A percentile compares a stretch with the other conserved stretches of the same genome.
These are phyloP conservation scores for Eupithecia abbreviata DNA, from an alignment of 2,888 invertebrate species.

Conservation along the genomic window DNA sequence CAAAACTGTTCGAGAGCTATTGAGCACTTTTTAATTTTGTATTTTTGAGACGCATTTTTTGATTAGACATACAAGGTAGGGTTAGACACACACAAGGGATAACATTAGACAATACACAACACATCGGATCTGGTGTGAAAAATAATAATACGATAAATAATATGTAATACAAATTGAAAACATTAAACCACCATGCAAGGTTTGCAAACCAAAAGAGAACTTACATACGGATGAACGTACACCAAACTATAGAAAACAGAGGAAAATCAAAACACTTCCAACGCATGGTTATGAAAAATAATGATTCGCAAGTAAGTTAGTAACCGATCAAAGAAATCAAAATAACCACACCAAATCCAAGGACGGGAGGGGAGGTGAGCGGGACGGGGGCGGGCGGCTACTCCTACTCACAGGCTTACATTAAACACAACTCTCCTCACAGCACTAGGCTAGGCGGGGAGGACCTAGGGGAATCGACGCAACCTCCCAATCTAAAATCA, in stretches of 20 bases:
- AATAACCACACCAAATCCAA: slow-evolving; percentile 84
- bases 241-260: slow-evolving; percentile 71
- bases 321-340: slow-evolving; percentile 74
- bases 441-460: background rate
- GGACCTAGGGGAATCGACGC: background rate
- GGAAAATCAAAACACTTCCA: slow-evolving; percentile 84
- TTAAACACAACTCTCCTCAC: background rate
- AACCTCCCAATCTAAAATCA: slow-evolving; percentile 59
- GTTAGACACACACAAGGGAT: slow-evolving; percentile 95
- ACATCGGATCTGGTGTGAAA: slow-evolving; percentile 85
- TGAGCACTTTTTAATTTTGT: slow-evolving; percentile 72
- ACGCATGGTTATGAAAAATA: slow-evolving; percentile 75
- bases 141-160: slow-evolving; percentile 58
- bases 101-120: slow-evolving; percentile 96
- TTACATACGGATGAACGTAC: slow-evolving; percentile 60
- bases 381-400: slow-evolving; percentile 80
- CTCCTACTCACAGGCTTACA: slow-evolving; percentile 61
- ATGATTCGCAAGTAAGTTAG: slow-evolving; percentile 69
- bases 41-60: slow-evolving; percentile 73
- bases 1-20: slow-evolving; percentile 71
- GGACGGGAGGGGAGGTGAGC: slow-evolving; percentile 82
- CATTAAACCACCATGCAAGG: slow-evolving; percentile 78
- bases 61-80: slow-evolving; percentile 83
- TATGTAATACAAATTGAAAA: slow-evolving; percentile 58
- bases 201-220: slow-evolving; percentile 65